Evolutionary conservation across 2,888 invertebrate species (phyloP).

Genomic region (Drosophila dives): DNA sequence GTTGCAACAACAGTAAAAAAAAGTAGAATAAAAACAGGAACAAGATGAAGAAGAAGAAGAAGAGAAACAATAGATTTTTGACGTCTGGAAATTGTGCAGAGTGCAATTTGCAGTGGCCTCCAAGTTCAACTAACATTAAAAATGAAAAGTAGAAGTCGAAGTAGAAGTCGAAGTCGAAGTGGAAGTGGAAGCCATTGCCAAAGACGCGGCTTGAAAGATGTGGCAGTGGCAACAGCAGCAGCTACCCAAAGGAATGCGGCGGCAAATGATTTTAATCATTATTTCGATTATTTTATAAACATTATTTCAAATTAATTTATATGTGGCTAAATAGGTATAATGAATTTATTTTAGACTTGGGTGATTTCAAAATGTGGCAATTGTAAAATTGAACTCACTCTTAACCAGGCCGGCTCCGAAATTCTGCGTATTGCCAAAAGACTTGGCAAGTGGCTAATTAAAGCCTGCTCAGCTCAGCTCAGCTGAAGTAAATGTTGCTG

Average conservation of each 20-base stretch:
- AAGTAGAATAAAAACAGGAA: neutral
- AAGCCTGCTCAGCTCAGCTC: constrained; percentile 4
- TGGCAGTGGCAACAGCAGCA: constrained; percentile 29
- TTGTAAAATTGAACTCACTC: neutral
- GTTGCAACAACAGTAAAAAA: neutral
- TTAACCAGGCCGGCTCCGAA: neutral
- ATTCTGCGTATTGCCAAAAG: constrained; percentile 21
- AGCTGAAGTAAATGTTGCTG: constrained; percentile 1
- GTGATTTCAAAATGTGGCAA: neutral
- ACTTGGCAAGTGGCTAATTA: constrained; percentile 28
- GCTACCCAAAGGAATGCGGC: constrained; percentile 59
- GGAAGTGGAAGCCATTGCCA: too few species aligned
- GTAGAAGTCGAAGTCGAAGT: constrained; percentile 16
- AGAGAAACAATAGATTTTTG: constrained; percentile 51
- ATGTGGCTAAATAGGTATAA: neutral
- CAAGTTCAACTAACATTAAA: constrained; percentile 78
- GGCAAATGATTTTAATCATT: constrained; percentile 46
- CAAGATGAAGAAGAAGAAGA: constrained; percentile 6
- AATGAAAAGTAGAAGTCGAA: constrained; percentile 22
- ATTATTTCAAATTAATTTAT: neutral
- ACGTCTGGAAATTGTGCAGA: constrained; percentile 62
- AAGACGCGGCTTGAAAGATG: constrained; percentile 53
- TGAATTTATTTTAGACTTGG: neutral
- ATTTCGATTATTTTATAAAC: neutral
- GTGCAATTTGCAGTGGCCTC: constrained; percentile 76